Percentiles rank a stretch among this genome's conserved stretches.
Evolutionary conservation across 2,888 invertebrate genomes (phyloP).

Genomic region (Troides helena): DNA sequence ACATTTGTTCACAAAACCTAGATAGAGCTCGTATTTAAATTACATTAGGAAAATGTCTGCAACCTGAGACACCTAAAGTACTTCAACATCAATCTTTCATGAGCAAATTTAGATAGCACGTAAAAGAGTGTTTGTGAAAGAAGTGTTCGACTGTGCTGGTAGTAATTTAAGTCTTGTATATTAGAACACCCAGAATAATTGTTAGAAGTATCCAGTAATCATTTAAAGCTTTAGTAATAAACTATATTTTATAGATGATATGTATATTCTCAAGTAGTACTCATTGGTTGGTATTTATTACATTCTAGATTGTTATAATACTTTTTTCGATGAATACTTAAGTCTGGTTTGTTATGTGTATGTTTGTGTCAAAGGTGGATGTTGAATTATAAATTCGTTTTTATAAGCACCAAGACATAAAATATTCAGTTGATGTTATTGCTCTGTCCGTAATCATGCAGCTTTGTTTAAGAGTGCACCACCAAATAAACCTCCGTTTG

Average conservation of each 20-base stretch:
- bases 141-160: constrained; percentile 11
- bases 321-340: too few relatives aligned
- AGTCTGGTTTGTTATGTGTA: too few relatives aligned
- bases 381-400: too few relatives aligned
- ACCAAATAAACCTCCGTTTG: too few relatives aligned
- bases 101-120: constrained; percentile 20
- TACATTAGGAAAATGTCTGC: too few relatives aligned
- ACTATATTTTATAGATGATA: not conserved
- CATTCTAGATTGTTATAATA: not conserved
- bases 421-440: too few relatives aligned
- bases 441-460: too few relatives aligned
- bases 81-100: constrained; percentile 1
- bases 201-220: constrained; percentile 12
- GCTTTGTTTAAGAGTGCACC: too few relatives aligned
- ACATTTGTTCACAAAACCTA: too few relatives aligned
- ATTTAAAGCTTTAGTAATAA: not conserved
- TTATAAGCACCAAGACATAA: too few relatives aligned
- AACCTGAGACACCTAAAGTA: not conserved
- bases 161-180: constrained; percentile 18
- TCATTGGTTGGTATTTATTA: not conserved
- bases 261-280: not conserved
- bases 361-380: too few relatives aligned
- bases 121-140: constrained; percentile 20
- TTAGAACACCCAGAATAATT: not conserved
- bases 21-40: too few relatives aligned